These are phyloP conservation scores for Enteromius viviparus DNA, from an alignment of 2,797 vertebrate genomes.

Conservation along the genomic window DNA sequence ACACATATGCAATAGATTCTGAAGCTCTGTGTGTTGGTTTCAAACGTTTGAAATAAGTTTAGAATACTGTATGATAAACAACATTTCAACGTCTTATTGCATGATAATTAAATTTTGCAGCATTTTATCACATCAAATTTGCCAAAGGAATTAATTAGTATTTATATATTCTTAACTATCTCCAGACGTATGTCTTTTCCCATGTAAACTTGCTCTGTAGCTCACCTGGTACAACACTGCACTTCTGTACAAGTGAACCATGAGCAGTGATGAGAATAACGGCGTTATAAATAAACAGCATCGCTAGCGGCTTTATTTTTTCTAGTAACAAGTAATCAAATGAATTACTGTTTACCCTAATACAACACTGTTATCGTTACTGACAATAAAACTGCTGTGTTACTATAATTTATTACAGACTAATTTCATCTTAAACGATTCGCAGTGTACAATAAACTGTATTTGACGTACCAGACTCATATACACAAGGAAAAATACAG, in stretches of 20 bases:
- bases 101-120: too few species aligned
- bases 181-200: background rate
- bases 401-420: too few species aligned
- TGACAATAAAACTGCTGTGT: too few species aligned
- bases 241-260: background rate
- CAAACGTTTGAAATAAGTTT: background rate
- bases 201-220: background rate
- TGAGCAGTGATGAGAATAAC: background rate
- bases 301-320: too few species aligned
- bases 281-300: too few species aligned
- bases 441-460: too few species aligned
- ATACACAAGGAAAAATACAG: too few species aligned
- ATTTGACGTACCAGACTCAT: too few species aligned
- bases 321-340: too few species aligned
- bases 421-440: too few species aligned
- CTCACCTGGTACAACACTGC: background rate
- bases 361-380: too few species aligned
- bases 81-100: background rate
- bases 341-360: too few species aligned
- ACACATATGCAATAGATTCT: conserved; percentile 28
- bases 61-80: background rate
- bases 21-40: conserved; percentile 26
- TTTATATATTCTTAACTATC: background rate
- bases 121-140: background rate
- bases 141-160: background rate